phyloP scores from a whole-genome alignment of 2,888 invertebrate species.

The Synanthedon tipuliformis region DNA sequence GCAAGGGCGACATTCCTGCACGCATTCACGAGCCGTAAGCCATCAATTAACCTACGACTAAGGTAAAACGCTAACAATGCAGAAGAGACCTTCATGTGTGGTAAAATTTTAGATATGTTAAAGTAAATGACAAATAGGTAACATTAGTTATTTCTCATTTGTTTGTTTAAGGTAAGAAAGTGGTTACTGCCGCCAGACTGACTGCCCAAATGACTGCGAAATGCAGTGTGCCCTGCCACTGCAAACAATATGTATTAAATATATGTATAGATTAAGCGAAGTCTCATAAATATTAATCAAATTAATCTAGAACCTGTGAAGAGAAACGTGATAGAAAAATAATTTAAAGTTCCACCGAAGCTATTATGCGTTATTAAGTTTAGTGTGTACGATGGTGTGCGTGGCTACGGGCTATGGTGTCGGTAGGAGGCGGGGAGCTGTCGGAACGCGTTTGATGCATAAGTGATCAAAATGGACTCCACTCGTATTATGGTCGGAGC shows the following conservation, averaged over 20 bases:
- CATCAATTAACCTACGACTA: conserved; percentile 42
- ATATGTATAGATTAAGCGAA: conserved; percentile 5
- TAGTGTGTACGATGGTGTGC: conserved; percentile 21
- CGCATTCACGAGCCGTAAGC: conserved; percentile 39
- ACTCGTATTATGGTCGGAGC: conserved; percentile 27
- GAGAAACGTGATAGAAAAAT: neutral
- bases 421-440: conserved; percentile 24
- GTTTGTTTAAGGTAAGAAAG: too few relatives aligned
- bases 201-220: too few relatives aligned
- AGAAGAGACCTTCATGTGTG: conserved; percentile 24
- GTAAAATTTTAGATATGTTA: too few relatives aligned
- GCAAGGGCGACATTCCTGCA: conserved; percentile 54
- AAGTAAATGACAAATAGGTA: too few relatives aligned
- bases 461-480: conserved; percentile 53
- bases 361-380: conserved; percentile 37
- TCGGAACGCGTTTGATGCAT: conserved; percentile 60
- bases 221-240: too few relatives aligned
- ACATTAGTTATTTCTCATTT: too few relatives aligned
- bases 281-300: conserved; percentile 1
- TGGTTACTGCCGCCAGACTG: too few relatives aligned
- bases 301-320: too few relatives aligned
- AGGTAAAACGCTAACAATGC: conserved; percentile 9
- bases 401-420: conserved; percentile 18
- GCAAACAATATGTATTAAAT: too few relatives aligned
- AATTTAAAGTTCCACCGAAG: conserved; percentile 18